These are phyloP conservation scores for Torymus auratus DNA, from an alignment of 2,888 invertebrate genomes.

Conservation along the genomic window DNA sequence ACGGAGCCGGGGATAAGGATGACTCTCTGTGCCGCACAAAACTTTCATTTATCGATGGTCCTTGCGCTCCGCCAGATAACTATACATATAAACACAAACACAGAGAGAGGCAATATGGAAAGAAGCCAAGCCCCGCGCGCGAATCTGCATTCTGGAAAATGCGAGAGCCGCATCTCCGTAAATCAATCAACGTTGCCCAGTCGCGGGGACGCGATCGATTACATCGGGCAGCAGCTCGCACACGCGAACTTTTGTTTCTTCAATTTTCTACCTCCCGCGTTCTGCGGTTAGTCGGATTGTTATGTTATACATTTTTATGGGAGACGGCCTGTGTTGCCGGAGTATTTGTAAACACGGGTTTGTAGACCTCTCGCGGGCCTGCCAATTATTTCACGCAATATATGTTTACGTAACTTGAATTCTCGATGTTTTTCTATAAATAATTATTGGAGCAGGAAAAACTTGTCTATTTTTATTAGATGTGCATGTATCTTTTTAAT, in stretches of 20 bases:
- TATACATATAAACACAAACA: background rate
- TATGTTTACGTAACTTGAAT: too few relatives aligned
- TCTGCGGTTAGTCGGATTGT: constrained; percentile 24
- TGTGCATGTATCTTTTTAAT: too few relatives aligned
- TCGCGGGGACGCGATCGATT: constrained; percentile 46
- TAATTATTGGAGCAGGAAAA: too few relatives aligned
- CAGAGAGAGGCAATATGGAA: constrained; percentile 41
- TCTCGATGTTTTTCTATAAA: too few relatives aligned
- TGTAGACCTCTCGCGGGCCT: too few relatives aligned
- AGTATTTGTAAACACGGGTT: too few relatives aligned
- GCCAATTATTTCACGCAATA: too few relatives aligned
- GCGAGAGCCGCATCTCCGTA: constrained; percentile 41
- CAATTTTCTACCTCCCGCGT: background rate
- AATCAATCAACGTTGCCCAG: constrained; percentile 51
- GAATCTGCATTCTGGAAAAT: constrained; percentile 56
- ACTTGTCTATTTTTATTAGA: too few relatives aligned
- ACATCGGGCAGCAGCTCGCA: background rate
- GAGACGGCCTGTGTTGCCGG: too few relatives aligned
- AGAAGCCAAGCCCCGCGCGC: constrained; percentile 17
- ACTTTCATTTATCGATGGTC: constrained; percentile 53
- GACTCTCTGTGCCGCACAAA: constrained; percentile 24
- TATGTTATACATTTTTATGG: constrained; percentile 39
- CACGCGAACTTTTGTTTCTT: constrained; percentile 25
- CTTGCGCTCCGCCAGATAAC: constrained; percentile 45
- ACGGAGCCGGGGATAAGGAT: constrained; percentile 3